Evolutionary conservation across 2,888 invertebrate species (phyloP), one percentile per base, ranked within the genome.

Genomic region (Anodontia alba): DNA sequence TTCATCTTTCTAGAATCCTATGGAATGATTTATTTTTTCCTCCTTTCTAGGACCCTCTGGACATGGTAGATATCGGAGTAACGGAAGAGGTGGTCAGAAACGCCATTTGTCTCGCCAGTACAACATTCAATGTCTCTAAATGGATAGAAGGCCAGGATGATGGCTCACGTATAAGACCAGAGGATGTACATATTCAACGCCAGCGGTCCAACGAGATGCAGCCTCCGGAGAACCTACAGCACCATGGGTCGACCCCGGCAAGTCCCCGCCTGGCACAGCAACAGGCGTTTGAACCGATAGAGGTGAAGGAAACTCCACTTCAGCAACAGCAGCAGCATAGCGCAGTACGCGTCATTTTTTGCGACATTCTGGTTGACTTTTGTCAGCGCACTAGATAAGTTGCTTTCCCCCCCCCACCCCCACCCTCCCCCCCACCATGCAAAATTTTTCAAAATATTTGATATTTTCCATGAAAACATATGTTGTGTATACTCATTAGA

Each of bases 61-160:
- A 92, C 77, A 80, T 92, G 80, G 92, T 92, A 8, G 92, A 92
- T 74, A 81, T 92, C 10, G 91, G 90, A 12, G 91, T 90, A 0
- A 89, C 90, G 31, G 90, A 92, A 80, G 90, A 90, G 73, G 90
- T 90, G 31, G 87, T 92, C 31, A 89, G 92, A 38, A 91, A 92
- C 77, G 87, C 92, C 43, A 88, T 92, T 66, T 89, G 89, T 78
- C 86, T 92, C 78, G 88, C 91, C 43, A 87, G 88, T 79, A 90
- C 91, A 12, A 89, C 89, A 33, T 86, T 90, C 83, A 90, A 89
- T 81, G 78, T 92, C 69, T 91, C 91, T 31, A 80, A 85, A 23
- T 89, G 88, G 87, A 81, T 90, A 15, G 73, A 51, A n/a, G 38
- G 38, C 38, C 7, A 7, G 17, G 49, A 49, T 5, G n/a, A 49